Evolutionary conservation across 2,113 vertebrate species (phyloP).

Genomic region (Lynx canadensis): DNA sequence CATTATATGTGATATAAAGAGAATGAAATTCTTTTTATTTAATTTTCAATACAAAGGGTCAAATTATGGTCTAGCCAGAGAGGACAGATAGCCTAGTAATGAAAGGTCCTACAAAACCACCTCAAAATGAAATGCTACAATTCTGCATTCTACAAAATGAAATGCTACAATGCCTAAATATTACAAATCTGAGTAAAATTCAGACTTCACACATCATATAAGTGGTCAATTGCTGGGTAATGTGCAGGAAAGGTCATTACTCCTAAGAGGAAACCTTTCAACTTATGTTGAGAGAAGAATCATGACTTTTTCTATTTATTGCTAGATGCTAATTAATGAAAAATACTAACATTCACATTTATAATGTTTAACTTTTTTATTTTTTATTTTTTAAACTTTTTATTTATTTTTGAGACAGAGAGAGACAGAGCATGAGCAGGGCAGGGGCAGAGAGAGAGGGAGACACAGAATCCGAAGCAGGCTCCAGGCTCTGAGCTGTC

Average conservation of each 20-base stretch:
- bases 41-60: neutral
- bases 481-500: too few species aligned
- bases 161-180: neutral
- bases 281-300: neutral
- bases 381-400: too few species aligned
- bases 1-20: neutral
- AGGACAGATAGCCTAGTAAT: neutral
- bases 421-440: too few species aligned
- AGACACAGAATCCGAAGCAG: too few species aligned
- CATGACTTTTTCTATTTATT: neutral
- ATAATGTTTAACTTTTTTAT: neutral
- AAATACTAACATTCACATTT: neutral
- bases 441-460: too few species aligned
- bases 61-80: neutral
- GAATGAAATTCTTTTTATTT: neutral
- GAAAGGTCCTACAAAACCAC: neutral
- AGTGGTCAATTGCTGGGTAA: neutral
- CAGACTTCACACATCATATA: neutral
- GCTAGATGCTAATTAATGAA: constrained; percentile 10
- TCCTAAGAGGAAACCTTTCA: neutral
- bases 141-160: too few species aligned
- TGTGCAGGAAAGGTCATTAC: neutral
- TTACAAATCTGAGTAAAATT: neutral
- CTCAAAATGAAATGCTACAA: constrained; percentile 8
- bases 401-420: too few species aligned